A percentile compares a stretch with the other conserved stretches of the same genome.
These are phyloP conservation scores for Macrosteles quadrilineatus DNA, from an alignment of 1,140 invertebrate genomes.

Conservation along the genomic window DNA sequence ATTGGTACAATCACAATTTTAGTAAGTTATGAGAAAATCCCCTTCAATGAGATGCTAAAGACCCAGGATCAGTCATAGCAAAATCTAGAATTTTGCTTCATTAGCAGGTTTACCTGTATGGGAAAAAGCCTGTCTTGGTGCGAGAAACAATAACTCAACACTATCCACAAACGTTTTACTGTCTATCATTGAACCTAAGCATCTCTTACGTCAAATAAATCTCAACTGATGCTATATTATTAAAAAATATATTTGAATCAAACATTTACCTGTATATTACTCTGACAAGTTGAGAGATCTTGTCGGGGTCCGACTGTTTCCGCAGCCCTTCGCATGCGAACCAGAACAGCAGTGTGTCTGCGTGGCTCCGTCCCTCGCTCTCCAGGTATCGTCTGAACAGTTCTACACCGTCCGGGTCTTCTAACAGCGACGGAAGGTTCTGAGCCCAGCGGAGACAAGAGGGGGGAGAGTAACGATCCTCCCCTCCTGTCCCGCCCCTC, in stretches of 20 bases:
- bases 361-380: conserved; percentile 74
- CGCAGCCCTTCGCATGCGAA: conserved; percentile 90
- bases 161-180: no score
- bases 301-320: conserved; percentile 69
- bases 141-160: no score
- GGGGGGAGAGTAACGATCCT: conserved; percentile 60
- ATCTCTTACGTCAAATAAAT: no score
- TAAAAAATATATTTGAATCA: neutral
- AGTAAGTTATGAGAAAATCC: no score
- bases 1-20: no score
- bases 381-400: conserved; percentile 82
- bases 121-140: no score
- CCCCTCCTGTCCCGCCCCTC: conserved; percentile 52
- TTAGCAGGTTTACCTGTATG: no score
- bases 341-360: conserved; percentile 83
- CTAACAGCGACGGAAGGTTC: conserved; percentile 74
- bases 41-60: no score
- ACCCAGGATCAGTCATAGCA: no score
- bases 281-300: conserved; percentile 73
- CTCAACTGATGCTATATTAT: no score
- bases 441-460: conserved; percentile 84
- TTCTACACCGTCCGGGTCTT: conserved; percentile 82
- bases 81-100: no score
- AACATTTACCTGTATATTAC: conserved; percentile 72
- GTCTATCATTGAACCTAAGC: no score